Evolutionary conservation across 2,113 vertebrate genomes (phyloP).

Genomic region (Forbesichthys agassizii): DNA sequence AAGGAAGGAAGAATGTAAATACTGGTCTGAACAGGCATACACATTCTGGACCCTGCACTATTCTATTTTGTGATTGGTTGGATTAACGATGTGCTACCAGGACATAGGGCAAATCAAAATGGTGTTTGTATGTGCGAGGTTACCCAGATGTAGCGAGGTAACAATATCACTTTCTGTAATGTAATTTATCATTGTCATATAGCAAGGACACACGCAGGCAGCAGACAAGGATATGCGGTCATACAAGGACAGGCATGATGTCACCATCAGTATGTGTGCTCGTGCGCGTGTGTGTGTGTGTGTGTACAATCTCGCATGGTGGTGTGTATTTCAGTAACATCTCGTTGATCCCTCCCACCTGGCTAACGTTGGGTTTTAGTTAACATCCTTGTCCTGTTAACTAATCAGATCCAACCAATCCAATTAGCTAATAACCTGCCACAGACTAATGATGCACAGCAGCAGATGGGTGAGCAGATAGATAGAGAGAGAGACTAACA

Average conservation of each 20-base stretch:
- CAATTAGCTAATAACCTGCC: neutral
- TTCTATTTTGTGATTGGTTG: conserved; percentile 23
- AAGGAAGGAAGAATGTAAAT: too few relatives aligned
- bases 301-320: neutral
- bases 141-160: neutral
- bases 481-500: too few relatives aligned
- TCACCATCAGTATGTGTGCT: conserved; percentile 21
- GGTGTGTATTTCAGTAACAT: neutral
- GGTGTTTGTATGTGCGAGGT: conserved; percentile 14
- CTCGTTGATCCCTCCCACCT: neutral
- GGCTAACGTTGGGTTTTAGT: conserved; percentile 12
- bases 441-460: too few relatives aligned
- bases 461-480: too few relatives aligned
- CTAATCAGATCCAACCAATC: neutral
- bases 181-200: conserved; percentile 34
- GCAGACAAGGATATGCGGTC: conserved; percentile 1
- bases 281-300: conserved; percentile 3
- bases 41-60: too few relatives aligned
- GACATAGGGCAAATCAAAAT: neutral
- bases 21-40: too few relatives aligned
- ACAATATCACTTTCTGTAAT: conserved; percentile 24
- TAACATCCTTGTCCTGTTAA: too few relatives aligned
- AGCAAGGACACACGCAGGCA: neutral
- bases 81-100: conserved; percentile 9
- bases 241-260: conserved; percentile 52